Evolutionary conservation across 1,140 invertebrate genomes (phyloP).

Genomic region (Oryctes rhinoceros): DNA sequence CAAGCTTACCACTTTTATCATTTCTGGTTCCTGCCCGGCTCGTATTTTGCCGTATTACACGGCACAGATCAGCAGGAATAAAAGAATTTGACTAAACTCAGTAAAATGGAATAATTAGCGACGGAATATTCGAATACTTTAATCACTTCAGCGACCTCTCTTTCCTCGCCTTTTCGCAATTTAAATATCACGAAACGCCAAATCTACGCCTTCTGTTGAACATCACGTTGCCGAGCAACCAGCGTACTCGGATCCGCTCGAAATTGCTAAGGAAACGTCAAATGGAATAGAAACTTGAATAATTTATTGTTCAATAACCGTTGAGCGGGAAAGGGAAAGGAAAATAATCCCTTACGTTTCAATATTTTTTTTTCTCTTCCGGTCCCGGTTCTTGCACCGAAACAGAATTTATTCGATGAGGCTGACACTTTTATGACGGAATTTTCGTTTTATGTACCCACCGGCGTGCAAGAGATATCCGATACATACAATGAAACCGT

Average conservation of each 20-base stretch:
- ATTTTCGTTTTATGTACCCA: slow-evolving; percentile 15
- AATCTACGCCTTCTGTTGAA: not conserved
- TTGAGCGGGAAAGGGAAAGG: not conserved
- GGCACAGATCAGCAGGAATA: no score
- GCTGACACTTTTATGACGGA: slow-evolving; percentile 9
- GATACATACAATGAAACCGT: slow-evolving; percentile 9
- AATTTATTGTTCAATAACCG: slow-evolving; percentile 15
- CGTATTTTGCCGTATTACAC: no score
- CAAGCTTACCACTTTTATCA: no score
- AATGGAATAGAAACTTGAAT: slow-evolving; percentile 15
- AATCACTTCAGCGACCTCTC: no score
- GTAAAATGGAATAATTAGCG: no score
- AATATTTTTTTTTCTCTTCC: not conserved
- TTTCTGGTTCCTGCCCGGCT: no score
- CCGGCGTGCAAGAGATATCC: not conserved
- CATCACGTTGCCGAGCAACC: not conserved
- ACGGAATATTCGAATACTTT: no score
- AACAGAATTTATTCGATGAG: slow-evolving; percentile 10
- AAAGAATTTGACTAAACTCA: no score
- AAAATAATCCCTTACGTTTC: slow-evolving; percentile 15
- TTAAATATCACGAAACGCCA: no score
- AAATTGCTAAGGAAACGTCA: slow-evolving; percentile 1
- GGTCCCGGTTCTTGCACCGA: not conserved
- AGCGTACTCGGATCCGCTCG: not conserved
- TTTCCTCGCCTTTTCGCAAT: no score